Evolutionary conservation across 2,888 invertebrate genomes (phyloP), one percentile per base, ranked within the genome.

Genomic region (Sussaba pulchella): DNA sequence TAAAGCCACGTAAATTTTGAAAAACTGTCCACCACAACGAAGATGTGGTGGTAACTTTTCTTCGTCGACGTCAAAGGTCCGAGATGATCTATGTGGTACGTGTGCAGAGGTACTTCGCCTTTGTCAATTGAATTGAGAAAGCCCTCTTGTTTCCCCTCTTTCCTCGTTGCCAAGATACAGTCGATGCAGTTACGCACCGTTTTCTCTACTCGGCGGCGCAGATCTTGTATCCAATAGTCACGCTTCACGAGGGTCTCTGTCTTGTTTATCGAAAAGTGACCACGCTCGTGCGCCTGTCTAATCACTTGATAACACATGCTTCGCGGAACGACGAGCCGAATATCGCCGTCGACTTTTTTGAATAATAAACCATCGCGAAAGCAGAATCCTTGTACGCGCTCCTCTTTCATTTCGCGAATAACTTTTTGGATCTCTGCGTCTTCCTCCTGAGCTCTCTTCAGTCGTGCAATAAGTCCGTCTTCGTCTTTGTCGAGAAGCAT

Each of bases 11-110:
- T 80, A 73, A 87, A 90, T 81, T 85, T 17, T 82, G 82, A 19
- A 45, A 82, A 82, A 12, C 64, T 63, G 19, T 82, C 82, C 0
- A 74, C 41, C 1, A 82, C 83, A n/a, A 45, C 82, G 19, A 82
- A 76, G 0, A 83, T 45, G 50, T 83, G 73, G 12, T 21, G 5
- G 10, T 83, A 83, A 0, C 14, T 70, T 70, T 89, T 89, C 14
- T 82, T 82, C 4, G 88, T 89, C 14, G 84, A 73, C 2, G 77
- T 39, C 67, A 91, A 41, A 0, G 90, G 91, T 8, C 91, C 91
- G 0, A 92, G 45, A 61, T 91, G 92, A 57, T 92, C 92, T 2
- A 89, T 59, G 47, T 91, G 89, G 10, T 85, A 87, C 0, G 89
- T 90, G 10, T 85, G 63, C 2, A 91, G 57, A 3, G 90, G 91